phyloP scores from a whole-genome alignment of 2,113 vertebrate genomes.

The Sus scrofa region T2T-Sscrofa CM000824.6:152707001-152707500 shows the following conservation, averaged over 20 bases:
- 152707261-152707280: background rate
- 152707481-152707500: background rate
- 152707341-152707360: background rate
- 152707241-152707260: background rate
- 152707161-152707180: background rate
- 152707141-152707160: background rate
- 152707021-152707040: background rate
- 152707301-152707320: background rate
- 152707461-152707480: background rate
- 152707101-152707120: background rate
- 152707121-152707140: background rate
- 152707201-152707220: background rate
- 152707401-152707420: background rate
- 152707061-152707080: background rate
- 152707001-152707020: background rate
- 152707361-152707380: background rate
- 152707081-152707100: background rate
- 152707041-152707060: background rate
- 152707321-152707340: background rate
- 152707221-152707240: background rate
- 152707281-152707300: background rate
- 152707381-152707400: background rate
- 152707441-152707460: background rate
- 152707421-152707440: background rate
- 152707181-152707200: background rate